A percentile compares a stretch with the other conserved stretches of the same genome.
These are phyloP conservation scores for Brienomyrus brachyistius DNA, from an alignment of 2,113 vertebrate genomes.

Conservation along the genomic window DNA sequence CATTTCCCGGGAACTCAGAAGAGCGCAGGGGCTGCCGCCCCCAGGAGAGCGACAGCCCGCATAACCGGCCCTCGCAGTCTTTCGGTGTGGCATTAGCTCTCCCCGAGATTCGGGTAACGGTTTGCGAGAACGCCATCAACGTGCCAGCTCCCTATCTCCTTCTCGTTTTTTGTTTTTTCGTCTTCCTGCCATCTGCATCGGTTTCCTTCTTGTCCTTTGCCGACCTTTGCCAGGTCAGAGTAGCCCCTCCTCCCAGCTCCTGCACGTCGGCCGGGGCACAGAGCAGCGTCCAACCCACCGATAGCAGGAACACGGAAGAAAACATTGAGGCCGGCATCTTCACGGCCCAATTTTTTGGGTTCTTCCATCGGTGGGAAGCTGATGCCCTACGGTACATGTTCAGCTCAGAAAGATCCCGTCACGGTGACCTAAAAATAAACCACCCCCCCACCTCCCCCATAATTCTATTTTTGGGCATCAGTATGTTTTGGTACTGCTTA, in stretches of 20 bases:
- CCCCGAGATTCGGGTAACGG: constrained; percentile 20
- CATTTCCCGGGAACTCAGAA: not conserved
- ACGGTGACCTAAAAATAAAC: not conserved
- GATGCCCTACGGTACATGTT: constrained; percentile 30
- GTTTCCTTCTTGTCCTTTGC: constrained; percentile 31
- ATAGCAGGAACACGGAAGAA: constrained; percentile 24
- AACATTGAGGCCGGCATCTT: constrained; percentile 42
- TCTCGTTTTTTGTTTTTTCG: constrained; percentile 19
- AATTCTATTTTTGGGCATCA: not conserved
- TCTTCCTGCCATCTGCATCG: constrained; percentile 27
- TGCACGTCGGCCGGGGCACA: constrained; percentile 47
- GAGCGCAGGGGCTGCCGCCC: not conserved
- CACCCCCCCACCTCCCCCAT: not conserved
- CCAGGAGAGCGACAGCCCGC: constrained; percentile 14
- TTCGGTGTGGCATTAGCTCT: constrained; percentile 21
- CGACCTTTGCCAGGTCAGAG: constrained; percentile 33
- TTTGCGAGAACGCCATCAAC: constrained; percentile 21
- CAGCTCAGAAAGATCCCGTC: constrained; percentile 35
- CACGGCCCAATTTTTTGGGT: constrained; percentile 41
- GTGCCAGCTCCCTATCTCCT: constrained; percentile 15
- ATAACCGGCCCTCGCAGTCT: constrained; percentile 16
- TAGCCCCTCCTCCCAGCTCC: not conserved
- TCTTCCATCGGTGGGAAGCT: constrained; percentile 23
- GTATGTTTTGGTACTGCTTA: not conserved
- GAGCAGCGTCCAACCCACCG: constrained; percentile 54